Evolutionary conservation across 2,797 vertebrate species (phyloP), one percentile per base, ranked within the genome.

Genomic region (Enteromius mattozi): DNA sequence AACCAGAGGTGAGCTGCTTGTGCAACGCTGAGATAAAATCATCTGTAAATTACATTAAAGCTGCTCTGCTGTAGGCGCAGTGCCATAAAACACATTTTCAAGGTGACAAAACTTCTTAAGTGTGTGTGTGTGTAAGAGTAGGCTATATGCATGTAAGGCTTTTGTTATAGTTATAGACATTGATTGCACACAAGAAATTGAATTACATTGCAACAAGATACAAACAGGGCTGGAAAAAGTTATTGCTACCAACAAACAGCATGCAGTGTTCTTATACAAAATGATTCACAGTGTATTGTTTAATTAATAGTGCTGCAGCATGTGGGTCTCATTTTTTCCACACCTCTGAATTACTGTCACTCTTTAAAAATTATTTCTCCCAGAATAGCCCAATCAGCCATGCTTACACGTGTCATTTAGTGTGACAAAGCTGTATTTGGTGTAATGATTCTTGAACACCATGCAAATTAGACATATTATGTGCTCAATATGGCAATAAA

Each of bases 11-110:
- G 85, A 89, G 90, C 90, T 89, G 89, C 33, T 90, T 82, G 80
- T 24, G 85, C 74, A 83, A 90, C 91, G 92, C 93, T 90, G 85
- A 89, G 91, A 93, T 93, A 79, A 90, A 94, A 90, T 93, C 85
- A 90, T 90, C 91, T 88, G 91, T 92, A 93, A 89, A 88, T 88
- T 80, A 37, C 91, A 87, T 92, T 91, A 89, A 91, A 88, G 45
- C 82, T 84, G 27, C 84, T 91, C 77, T 87, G 89, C 88, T 88
- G 87, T 85, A 91, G 89, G 90, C 88, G 40, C 27, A 0, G 75
- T 91, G 92, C 92, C 91, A 95, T 92, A 84, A 84, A 83, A 86
- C 91, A 82, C 91, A 93, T 95, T 95, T 94, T 93, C 90, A 92
- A 88, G 87, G 91, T 88, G 84, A 88, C 88, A 86, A 75, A 84